Evolutionary conservation across 1,140 invertebrate species (phyloP).

Genomic region (Calosoma granatense): DNA sequence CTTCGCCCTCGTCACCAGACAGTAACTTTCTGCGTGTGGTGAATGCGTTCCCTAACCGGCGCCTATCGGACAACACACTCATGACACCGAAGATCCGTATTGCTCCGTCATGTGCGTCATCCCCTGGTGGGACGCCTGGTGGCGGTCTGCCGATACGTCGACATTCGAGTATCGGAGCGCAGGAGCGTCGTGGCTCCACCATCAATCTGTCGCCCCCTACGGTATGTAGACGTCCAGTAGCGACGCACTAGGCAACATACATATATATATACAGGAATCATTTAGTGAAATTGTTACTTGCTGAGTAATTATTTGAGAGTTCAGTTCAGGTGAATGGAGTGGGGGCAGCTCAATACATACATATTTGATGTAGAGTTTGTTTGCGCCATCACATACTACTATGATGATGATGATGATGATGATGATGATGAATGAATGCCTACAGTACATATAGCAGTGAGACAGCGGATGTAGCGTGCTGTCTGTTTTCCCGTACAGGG

Average conservation of each 20-base stretch:
- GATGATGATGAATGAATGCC: too few relatives aligned
- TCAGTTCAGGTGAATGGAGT: too few relatives aligned
- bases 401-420: too few relatives aligned
- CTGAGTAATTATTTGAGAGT: too few relatives aligned
- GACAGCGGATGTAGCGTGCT: too few relatives aligned
- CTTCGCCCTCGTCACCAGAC: slow-evolving; percentile 65
- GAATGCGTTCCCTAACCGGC: slow-evolving; percentile 68
- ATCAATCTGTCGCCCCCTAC: slow-evolving; percentile 79
- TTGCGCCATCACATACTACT: too few relatives aligned
- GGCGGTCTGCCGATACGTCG: slow-evolving; percentile 68
- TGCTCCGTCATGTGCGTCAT: slow-evolving; percentile 74
- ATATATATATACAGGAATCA: too few relatives aligned
- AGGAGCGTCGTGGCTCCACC: slow-evolving; percentile 71
- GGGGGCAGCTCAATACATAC: too few relatives aligned
- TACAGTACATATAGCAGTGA: too few relatives aligned
- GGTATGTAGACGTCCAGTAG: slow-evolving; percentile 45
- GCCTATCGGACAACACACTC: slow-evolving; percentile 82
- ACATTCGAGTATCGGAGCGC: slow-evolving; percentile 81
- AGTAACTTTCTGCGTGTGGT: slow-evolving; percentile 78
- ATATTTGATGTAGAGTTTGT: too few relatives aligned
- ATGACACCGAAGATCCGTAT: slow-evolving; percentile 82
- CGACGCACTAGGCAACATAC: too few relatives aligned
- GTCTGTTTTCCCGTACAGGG: slow-evolving; percentile 24
- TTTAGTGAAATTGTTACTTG: too few relatives aligned
- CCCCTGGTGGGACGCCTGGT: slow-evolving; percentile 72